A percentile compares a stretch with the other conserved stretches of the same genome.
These are phyloP conservation scores for Steinernema khuongi DNA, from an alignment of 1,140 invertebrate genomes.

Conservation along the genomic window DNA sequence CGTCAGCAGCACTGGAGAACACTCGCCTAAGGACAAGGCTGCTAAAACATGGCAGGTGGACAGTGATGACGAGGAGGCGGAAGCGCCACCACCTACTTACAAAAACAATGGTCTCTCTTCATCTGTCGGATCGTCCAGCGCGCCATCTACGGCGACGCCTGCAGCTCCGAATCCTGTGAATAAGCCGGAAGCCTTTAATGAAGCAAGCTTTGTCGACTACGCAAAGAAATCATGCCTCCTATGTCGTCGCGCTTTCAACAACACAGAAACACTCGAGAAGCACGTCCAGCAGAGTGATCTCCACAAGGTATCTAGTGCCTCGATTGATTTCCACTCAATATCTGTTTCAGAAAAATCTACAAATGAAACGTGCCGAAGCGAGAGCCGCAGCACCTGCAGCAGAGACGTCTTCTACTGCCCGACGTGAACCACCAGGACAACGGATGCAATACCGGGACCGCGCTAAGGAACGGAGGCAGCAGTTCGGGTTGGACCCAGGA, in stretches of 20 bases:
- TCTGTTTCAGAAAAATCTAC: slow-evolving; percentile 26
- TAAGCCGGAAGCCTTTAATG: slow-evolving; percentile 59
- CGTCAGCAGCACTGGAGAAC: not conserved
- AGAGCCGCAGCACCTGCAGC: slow-evolving; percentile 23
- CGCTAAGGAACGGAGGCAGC: slow-evolving; percentile 85
- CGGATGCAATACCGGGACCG: slow-evolving; percentile 76
- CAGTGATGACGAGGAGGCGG: slow-evolving; percentile 58
- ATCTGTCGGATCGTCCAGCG: slow-evolving; percentile 12
- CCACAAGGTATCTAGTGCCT: slow-evolving; percentile 68
- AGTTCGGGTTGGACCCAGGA: slow-evolving; percentile 70
- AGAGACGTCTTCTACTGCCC: slow-evolving; percentile 27
- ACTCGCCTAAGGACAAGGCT: slow-evolving; percentile 26
- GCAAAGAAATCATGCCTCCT: slow-evolving; percentile 83
- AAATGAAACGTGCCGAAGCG: slow-evolving; percentile 28
- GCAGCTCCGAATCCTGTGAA: slow-evolving; percentile 38
- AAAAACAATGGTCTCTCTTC: slow-evolving; percentile 27
- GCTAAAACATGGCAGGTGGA: slow-evolving; percentile 50
- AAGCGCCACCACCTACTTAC: slow-evolving; percentile 54
- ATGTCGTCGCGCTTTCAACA: slow-evolving; percentile 89
- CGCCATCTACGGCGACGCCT: slow-evolving; percentile 25
- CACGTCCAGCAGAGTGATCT: slow-evolving; percentile 88
- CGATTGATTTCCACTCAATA: not conserved
- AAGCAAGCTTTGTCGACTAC: slow-evolving; percentile 72
- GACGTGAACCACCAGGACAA: not conserved
- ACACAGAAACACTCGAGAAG: slow-evolving; percentile 77